Conservation (phyloP, 2,888 invertebrate species). For the Drosophila paramelanica region DNA sequence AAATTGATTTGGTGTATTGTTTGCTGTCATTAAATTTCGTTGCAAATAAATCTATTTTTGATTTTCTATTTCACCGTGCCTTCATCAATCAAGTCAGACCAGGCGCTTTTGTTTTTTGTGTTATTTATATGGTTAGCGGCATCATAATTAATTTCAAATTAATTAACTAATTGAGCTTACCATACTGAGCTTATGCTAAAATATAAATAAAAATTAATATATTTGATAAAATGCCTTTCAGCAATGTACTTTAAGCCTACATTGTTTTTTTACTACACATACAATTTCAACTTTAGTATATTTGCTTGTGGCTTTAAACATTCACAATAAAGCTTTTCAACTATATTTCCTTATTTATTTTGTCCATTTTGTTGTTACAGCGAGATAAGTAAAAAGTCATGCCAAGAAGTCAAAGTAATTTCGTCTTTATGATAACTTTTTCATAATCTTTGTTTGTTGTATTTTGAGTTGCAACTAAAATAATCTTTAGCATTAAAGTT, state of each 20-base stretch:
- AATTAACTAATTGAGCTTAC: constrained; percentile 1
- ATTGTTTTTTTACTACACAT: neutral
- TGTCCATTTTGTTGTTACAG: neutral
- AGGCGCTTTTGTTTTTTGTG: neutral
- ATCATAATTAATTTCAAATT: constrained; percentile 10
- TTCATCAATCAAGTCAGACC: neutral
- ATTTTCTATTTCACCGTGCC: neutral
- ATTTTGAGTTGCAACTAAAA: no score
- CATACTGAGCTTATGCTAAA: neutral
- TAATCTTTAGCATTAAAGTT: no score
- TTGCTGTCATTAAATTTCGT: neutral
- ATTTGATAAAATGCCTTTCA: neutral
- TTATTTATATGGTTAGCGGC: neutral
- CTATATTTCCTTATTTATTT: no score
- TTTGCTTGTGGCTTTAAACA: neutral
- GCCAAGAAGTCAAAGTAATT: no score
- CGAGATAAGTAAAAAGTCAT: no score
- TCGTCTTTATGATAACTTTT: no score
- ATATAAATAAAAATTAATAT: neutral
- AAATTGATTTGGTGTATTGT: neutral
- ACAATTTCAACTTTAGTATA: neutral
- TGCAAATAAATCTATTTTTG: neutral
- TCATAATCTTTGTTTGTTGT: no score
- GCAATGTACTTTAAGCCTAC: neutral
- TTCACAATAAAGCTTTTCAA: no score